Evolutionary conservation across 2,797 vertebrate species (phyloP).

Genomic region (Aratinga solstitialis): DNA sequence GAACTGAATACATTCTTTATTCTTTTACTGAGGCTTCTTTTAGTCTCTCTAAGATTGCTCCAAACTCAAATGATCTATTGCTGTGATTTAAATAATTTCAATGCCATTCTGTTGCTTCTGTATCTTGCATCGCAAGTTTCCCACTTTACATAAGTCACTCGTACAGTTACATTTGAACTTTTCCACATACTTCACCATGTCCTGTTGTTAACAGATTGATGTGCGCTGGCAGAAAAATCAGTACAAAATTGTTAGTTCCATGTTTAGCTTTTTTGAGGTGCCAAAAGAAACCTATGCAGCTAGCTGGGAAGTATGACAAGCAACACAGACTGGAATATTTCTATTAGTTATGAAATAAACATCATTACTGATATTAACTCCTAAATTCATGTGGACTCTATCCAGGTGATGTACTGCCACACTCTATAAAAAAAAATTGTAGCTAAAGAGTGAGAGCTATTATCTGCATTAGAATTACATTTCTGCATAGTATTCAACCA

Average conservation of each 20-base stretch:
- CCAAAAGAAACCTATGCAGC: not conserved
- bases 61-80: not conserved
- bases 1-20: not conserved
- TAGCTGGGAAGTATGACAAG: not conserved
- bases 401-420: not conserved
- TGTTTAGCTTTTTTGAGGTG: not conserved
- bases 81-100: not conserved
- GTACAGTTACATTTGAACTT: not conserved
- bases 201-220: not conserved
- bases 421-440: too few relatives aligned
- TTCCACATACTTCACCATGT: not conserved
- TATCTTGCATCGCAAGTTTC: not conserved
- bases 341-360: not conserved
- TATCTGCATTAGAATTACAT: not conserved
- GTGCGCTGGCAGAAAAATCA: not conserved
- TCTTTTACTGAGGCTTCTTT: not conserved
- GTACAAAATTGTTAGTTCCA: not conserved
- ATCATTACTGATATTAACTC: not conserved
- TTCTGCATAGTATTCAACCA: not conserved
- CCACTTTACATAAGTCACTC: not conserved
- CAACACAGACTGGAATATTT: not conserved
- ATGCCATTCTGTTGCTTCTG: not conserved
- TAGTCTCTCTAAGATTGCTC: not conserved
- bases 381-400: not conserved
- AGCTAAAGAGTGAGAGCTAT: not conserved